phyloP scores from a whole-genome alignment of 2,888 invertebrate genomes.

The Bembecia ichneumoniformis region DNA sequence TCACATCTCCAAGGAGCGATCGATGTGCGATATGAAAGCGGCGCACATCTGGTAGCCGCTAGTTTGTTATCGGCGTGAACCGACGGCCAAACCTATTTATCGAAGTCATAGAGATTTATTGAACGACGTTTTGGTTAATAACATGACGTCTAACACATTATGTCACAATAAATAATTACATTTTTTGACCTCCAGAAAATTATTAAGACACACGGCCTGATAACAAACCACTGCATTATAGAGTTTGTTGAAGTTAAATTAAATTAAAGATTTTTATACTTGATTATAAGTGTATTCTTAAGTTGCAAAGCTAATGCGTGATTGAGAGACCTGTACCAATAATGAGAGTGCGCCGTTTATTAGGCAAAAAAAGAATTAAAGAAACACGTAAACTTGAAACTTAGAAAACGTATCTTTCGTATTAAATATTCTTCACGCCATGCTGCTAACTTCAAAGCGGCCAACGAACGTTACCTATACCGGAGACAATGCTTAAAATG shows the following conservation, averaged over 20 bases:
- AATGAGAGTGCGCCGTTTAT: too few species aligned
- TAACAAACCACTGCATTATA: too few species aligned
- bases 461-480: too few species aligned
- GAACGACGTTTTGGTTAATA: conserved; percentile 42
- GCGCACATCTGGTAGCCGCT: conserved; percentile 50
- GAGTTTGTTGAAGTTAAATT: too few species aligned
- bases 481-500: too few species aligned
- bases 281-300: too few species aligned
- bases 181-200: conserved; percentile 15
- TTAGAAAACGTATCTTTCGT: too few species aligned
- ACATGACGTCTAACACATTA: conserved; percentile 42
- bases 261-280: too few species aligned
- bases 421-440: too few species aligned
- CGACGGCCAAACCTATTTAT: conserved; percentile 47
- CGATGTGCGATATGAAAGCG: conserved; percentile 36
- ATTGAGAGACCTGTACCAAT: neutral
- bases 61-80: conserved; percentile 48
- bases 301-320: neutral
- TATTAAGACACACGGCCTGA: neutral
- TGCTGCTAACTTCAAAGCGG: too few species aligned
- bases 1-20: conserved; percentile 40
- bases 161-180: conserved; percentile 38
- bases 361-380: too few species aligned
- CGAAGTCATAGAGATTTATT: conserved; percentile 56
- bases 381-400: too few species aligned